Base-by-base conservation (phyloP, 1,140 invertebrate species). In the Plectrocnemia conspersa region DNA sequence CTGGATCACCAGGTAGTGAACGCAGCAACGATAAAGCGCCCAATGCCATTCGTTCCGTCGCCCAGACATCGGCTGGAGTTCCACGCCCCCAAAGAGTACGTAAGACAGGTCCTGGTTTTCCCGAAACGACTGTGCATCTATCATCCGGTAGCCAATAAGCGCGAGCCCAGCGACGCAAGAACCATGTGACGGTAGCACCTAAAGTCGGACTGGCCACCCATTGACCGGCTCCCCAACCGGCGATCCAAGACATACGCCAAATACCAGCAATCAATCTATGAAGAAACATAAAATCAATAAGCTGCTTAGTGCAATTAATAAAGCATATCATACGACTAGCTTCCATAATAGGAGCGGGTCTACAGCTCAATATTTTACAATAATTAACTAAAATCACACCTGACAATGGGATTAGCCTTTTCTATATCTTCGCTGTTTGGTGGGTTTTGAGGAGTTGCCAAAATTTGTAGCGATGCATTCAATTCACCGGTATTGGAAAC, bases 151-250 rank as follows among this genome's bases (percentile, higher is more conserved):
- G 88, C 68, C 19, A 93, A 66, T 93, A 94, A 9, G 81, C 82
- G 27, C 83, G 72, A 24, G 82, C 80, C 83, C 86, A 93, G 59
- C 83, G 79, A 44, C 82, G 80, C 4, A 93, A 72, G 61, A 91
- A 88, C 88, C 89, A 93, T 49, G 89, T 82, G 18, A 88, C 73
- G 1, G 82, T 86, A 25, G 81, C 82, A 3, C 83, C 82, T 1
- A 94, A 78, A 72, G 92, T 86, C 0, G 91, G 90, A 72, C 89
- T 92, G 13, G 92, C 69, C 24, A 85, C 66, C 63, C 82, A 81
- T 1, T 78, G 78, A 24, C 79, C 74, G 7, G 83, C 73, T 0
- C 83, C 81, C 27, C 77, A 72, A 54, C 78, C 82, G 64, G 88
- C 83, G 16, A 89, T 77, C 57, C 84, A 79, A 70, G 82, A 83